A percentile compares a stretch with the other conserved stretches of the same genome.
Conservation (phyloP, 2,113 vertebrate species). For the Stomatorhinus ivindoensis region DNA sequence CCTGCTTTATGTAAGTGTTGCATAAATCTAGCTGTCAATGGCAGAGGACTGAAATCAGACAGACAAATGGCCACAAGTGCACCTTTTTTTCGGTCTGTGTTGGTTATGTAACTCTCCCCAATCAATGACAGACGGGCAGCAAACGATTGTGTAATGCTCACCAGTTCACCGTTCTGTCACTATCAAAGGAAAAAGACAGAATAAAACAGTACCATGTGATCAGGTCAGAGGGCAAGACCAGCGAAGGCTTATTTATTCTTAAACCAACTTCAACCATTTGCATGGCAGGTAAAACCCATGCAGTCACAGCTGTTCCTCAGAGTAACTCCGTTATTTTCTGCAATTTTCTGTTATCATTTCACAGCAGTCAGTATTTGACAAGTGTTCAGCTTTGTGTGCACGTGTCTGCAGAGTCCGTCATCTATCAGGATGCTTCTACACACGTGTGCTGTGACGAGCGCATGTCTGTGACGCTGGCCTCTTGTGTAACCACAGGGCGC, state of each 20-base stretch:
- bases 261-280: background rate
- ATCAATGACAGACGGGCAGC: background rate
- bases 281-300: background rate
- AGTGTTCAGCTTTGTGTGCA: background rate
- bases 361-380: background rate
- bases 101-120: background rate
- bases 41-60: background rate
- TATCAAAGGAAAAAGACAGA: background rate
- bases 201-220: too few species aligned
- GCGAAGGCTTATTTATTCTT: background rate
- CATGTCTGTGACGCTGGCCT: too few species aligned
- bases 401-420: background rate
- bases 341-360: background rate
- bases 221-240: background rate
- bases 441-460: background rate
- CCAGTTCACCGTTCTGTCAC: background rate
- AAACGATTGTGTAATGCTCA: background rate
- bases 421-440: background rate
- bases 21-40: background rate
- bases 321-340: background rate
- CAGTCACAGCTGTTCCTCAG: background rate
- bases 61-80: background rate
- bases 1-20: background rate
- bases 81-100: background rate
- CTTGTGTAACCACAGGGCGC: background rate